Evolutionary conservation across 23 tunicate genomes (phyloP).

Genomic region (Trididemnum miniatum): DNA sequence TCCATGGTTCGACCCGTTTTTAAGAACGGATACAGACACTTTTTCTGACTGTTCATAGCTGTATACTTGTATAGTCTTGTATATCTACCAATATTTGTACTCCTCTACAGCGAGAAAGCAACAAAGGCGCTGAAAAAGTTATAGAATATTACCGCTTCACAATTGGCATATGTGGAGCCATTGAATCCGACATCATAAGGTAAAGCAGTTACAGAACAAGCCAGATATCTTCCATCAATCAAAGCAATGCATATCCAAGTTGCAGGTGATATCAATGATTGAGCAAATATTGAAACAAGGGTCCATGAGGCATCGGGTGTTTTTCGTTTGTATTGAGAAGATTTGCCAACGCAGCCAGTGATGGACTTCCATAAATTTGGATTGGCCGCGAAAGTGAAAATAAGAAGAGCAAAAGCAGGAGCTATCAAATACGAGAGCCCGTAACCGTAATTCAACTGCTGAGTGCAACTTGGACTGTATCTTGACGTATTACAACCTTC

Average conservation of each 20-base stretch:
- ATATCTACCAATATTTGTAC: too few species aligned
- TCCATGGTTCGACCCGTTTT: too few species aligned
- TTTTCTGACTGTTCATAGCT: too few species aligned
- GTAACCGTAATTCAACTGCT: conserved; percentile 22
- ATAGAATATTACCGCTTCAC: not conserved
- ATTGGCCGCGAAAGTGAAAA: conserved; percentile 25
- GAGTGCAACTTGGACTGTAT: not conserved
- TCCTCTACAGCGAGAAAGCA: too few species aligned
- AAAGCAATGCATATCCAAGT: conserved; percentile 56
- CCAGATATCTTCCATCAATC: conserved; percentile 50
- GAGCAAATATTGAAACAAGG: not conserved
- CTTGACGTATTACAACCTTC: not conserved
- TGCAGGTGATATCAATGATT: conserved; percentile 46
- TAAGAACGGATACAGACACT: too few species aligned
- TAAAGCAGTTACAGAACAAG: conserved; percentile 48
- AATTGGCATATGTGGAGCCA: not conserved
- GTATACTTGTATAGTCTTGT: too few species aligned
- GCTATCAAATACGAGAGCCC: conserved; percentile 38
- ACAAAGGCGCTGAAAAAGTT: too few species aligned
- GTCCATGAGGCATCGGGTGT: conserved; percentile 2
- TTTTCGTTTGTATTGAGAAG: not conserved
- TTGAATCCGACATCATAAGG: conserved; percentile 44
- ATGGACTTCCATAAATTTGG: conserved; percentile 54
- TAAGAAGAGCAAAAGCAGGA: conserved; percentile 39
- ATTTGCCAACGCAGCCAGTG: conserved; percentile 28